These are phyloP conservation scores for Chloroceryle aenea DNA, from an alignment of 2,113 vertebrate species.

Conservation along the genomic window DNA sequence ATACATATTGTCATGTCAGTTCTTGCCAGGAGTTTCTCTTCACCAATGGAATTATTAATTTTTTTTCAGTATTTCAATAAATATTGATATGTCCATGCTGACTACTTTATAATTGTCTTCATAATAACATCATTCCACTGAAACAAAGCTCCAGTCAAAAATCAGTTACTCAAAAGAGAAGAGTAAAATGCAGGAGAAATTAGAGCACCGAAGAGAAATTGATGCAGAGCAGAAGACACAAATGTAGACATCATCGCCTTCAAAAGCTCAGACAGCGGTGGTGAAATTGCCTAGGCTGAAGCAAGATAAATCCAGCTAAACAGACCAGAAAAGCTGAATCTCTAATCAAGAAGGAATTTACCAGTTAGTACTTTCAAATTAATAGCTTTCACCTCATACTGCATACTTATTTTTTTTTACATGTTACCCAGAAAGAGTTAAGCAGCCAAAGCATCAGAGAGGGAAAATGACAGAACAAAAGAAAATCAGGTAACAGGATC, in stretches of 20 bases:
- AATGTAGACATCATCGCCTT: background rate
- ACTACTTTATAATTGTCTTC: slow-evolving; percentile 68
- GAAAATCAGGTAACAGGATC: slow-evolving; percentile 43
- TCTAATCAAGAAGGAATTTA: background rate
- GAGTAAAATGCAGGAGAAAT: background rate
- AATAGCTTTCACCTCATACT: background rate
- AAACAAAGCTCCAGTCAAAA: background rate
- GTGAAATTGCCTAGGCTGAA: background rate
- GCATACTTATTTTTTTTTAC: background rate
- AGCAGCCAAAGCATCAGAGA: background rate
- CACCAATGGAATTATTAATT: slow-evolving; percentile 73
- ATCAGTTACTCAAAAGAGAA: background rate
- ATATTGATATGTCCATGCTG: slow-evolving; percentile 84
- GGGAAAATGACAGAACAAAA: slow-evolving; percentile 23
- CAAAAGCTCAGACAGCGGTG: background rate
- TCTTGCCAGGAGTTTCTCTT: slow-evolving; percentile 81
- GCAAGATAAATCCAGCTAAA: background rate
- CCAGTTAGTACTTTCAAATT: background rate
- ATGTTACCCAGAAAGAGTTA: background rate
- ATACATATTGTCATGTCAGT: slow-evolving; percentile 79
- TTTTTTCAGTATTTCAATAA: slow-evolving; percentile 90
- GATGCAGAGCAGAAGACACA: background rate
- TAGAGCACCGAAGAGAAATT: background rate
- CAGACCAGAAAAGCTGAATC: background rate
- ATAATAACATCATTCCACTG: slow-evolving; percentile 7